A percentile compares a stretch with the other conserved stretches of the same genome.
phyloP scores from a whole-genome alignment of 2,797 vertebrate genomes.

The Argyrosomus regius region DNA sequence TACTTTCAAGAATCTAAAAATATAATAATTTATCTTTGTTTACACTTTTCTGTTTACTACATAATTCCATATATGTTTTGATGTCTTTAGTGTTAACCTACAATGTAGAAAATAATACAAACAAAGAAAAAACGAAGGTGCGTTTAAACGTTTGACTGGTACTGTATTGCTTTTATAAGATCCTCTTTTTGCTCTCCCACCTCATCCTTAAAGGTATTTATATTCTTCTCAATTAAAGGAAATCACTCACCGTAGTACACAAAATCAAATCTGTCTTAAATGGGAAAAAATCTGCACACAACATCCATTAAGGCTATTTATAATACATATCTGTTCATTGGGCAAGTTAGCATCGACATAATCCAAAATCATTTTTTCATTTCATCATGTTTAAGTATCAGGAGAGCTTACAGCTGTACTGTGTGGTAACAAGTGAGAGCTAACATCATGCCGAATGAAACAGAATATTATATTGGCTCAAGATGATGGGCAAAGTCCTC shows the following conservation, averaged over 20 bases:
- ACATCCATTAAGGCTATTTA: neutral
- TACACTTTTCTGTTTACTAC: too few species aligned
- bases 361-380: conserved; percentile 11
- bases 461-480: neutral
- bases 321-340: conserved; percentile 1
- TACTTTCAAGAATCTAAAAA: too few species aligned
- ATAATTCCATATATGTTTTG: too few species aligned
- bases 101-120: too few species aligned
- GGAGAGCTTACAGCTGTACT: neutral
- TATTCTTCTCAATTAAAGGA: neutral
- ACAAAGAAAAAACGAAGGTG: too few species aligned
- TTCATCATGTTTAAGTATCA: conserved; percentile 23
- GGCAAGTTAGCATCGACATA: neutral
- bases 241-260: neutral
- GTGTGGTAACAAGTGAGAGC: neutral
- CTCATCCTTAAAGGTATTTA: neutral
- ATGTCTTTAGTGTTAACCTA: too few species aligned
- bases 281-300: neutral
- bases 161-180: neutral
- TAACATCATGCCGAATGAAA: neutral
- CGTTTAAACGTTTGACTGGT: too few species aligned
- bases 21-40: too few species aligned
- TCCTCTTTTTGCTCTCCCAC: neutral
- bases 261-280: conserved; percentile 3
- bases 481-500: neutral